Base-by-base conservation (phyloP, 2,113 vertebrate species). In the Engystomops pustulosus region DNA sequence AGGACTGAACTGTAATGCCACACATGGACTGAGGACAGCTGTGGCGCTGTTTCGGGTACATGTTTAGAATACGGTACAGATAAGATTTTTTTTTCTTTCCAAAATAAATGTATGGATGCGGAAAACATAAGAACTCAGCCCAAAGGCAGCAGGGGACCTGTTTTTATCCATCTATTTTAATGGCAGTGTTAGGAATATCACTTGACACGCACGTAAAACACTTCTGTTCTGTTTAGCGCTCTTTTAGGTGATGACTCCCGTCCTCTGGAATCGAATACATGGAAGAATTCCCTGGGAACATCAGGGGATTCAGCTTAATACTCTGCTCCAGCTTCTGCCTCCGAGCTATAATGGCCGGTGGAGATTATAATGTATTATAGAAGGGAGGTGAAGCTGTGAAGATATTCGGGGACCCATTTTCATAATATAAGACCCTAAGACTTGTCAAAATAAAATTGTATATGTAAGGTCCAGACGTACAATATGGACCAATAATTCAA, bases 91-190 rank as follows among this genome's bases (percentile, higher is more conserved):
- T 25, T 23, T 10, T 18, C 53, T n/a, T 27, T 36, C 38, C 23
- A 51, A 27, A 69, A 51, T n/a, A n/a, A n/a, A n/a, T n/a, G n/a
- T n/a, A n/a, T n/a, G n/a, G n/a, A n/a, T n/a, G n/a, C n/a, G n/a
- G n/a, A n/a, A n/a, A n/a, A n/a, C n/a, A n/a, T n/a, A n/a, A n/a
- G n/a, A n/a, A n/a, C 58, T 12, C 45, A 32, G 79, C 79, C 65
- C 41, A 70, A 20, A 41, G 79, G 79, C 47, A 70, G 27, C 38
- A 15, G 36, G 53, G 70, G 79, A 71, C 76, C 68, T 72, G 80
- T 55, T 71, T 71, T 71, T 62, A 55, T 20, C 76, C 38, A 58
- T 81, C 68, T 30, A 53, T 72, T 81, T 81, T 81, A n/a, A 80
- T 80, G 62, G 62, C 79, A 80, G 62, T 23, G 30, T 81, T 38